These are phyloP conservation scores for Todiramphus saurophagus DNA, from an alignment of 2,113 vertebrate species.

Conservation along the genomic window DNA sequence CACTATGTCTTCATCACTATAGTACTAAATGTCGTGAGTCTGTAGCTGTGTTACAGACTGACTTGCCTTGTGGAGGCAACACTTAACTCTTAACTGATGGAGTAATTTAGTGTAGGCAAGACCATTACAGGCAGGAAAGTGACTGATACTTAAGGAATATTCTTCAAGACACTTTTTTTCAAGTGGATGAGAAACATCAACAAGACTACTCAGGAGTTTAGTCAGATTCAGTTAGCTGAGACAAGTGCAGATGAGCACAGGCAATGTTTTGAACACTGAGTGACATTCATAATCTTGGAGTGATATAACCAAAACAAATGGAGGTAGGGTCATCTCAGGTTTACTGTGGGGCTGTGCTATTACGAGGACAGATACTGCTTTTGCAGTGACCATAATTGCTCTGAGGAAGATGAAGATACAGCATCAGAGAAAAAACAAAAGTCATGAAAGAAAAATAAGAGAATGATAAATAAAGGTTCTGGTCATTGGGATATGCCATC, in stretches of 20 bases:
- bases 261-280: not conserved
- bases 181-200: not conserved
- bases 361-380: not conserved
- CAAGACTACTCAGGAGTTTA: not conserved
- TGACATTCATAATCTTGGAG: not conserved
- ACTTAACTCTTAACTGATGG: not conserved
- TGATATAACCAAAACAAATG: not conserved
- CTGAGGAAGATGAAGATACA: not conserved
- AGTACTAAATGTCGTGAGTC: not conserved
- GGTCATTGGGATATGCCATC: not conserved
- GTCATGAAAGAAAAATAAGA: no score
- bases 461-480: not conserved
- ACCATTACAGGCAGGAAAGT: not conserved
- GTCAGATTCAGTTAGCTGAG: not conserved
- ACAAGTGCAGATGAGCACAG: not conserved
- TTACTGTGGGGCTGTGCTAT: not conserved
- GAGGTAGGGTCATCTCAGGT: not conserved
- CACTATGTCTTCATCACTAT: not conserved
- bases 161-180: not conserved
- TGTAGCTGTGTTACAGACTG: no score
- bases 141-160: not conserved
- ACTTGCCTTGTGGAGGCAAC: not conserved
- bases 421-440: not conserved
- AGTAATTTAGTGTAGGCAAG: not conserved
- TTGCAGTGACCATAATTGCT: not conserved